Conservation (phyloP, 2,888 invertebrate species). For the Catonia carolina region DNA sequence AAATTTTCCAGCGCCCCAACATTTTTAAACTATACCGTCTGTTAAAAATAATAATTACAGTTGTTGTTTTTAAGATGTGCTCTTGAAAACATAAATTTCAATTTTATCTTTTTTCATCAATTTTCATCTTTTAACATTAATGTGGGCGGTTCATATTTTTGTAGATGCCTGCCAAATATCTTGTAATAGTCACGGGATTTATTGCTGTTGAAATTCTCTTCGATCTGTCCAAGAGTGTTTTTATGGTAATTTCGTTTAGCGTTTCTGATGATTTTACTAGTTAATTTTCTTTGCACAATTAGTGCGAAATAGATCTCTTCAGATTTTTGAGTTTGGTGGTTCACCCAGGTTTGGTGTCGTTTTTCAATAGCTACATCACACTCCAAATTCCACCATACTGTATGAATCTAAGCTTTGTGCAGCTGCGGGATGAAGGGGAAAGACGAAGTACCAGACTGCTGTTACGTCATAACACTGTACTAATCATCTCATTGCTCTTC, state of each 20-base stretch:
- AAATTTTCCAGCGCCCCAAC: too few relatives aligned
- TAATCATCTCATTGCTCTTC: too few relatives aligned
- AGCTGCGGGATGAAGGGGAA: too few relatives aligned
- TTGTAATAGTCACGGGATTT: background rate
- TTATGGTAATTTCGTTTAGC: background rate
- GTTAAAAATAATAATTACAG: too few relatives aligned
- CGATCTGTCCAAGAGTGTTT: background rate
- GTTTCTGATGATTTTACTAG: background rate
- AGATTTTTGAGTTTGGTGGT: conserved; percentile 1
- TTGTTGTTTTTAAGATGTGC: too few relatives aligned
- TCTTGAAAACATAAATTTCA: too few relatives aligned
- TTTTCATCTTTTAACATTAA: background rate
- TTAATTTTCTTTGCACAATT: background rate
- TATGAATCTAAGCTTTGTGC: too few relatives aligned
- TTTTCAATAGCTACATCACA: background rate
- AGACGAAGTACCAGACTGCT: too few relatives aligned
- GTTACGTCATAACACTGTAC: too few relatives aligned
- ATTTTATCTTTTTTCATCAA: too few relatives aligned
- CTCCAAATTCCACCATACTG: background rate
- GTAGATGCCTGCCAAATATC: background rate
- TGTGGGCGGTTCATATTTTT: background rate
- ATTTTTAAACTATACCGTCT: too few relatives aligned
- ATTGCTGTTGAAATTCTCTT: background rate
- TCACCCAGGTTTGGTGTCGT: background rate
- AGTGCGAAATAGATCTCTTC: background rate